Percentiles rank a stretch among this genome's conserved stretches.
phyloP scores from a whole-genome alignment of 2,888 invertebrate species.

The Cordylochernes scorpioides region DNA sequence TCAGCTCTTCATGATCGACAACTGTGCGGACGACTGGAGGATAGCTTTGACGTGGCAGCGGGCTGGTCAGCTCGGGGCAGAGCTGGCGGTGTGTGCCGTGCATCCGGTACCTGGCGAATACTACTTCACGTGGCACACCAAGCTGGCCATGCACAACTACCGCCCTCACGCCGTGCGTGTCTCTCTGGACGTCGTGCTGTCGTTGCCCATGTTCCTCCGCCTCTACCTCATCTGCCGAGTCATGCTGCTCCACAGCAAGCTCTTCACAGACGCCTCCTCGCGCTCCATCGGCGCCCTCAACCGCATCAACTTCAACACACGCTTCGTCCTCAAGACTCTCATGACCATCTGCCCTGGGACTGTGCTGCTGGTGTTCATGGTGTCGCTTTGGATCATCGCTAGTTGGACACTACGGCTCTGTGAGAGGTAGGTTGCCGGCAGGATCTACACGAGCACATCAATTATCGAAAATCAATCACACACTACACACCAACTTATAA shows the following conservation, averaged over 20 bases:
- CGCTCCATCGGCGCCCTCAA: conserved; percentile 89
- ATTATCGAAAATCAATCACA: too few relatives aligned
- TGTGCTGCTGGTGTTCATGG: conserved; percentile 96
- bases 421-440: conserved; percentile 81
- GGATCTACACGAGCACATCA: too few relatives aligned
- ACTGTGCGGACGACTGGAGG: conserved; percentile 99
- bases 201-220: conserved; percentile 96
- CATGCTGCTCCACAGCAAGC: conserved; percentile 94
- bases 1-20: conserved; percentile 99
- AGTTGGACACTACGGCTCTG: conserved; percentile 96
- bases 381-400: conserved; percentile 96
- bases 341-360: conserved; percentile 99
- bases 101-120: conserved; percentile 94
- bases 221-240: conserved; percentile 97
- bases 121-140: conserved; percentile 84
- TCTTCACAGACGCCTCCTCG: conserved; percentile 97
- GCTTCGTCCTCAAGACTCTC: conserved; percentile 79
- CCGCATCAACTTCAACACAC: conserved; percentile 85
- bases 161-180: conserved; percentile 28
- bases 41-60: conserved; percentile 98
- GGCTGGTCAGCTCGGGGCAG: conserved; percentile 66
- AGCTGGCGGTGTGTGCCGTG: conserved; percentile 80
- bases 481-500: too few relatives aligned
- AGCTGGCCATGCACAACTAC: conserved; percentile 47
- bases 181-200: conserved; percentile 84